Evolutionary conservation across 2,113 vertebrate species (phyloP), one percentile per base, ranked within the genome.

Genomic region (Phocoena phocoena): DNA sequence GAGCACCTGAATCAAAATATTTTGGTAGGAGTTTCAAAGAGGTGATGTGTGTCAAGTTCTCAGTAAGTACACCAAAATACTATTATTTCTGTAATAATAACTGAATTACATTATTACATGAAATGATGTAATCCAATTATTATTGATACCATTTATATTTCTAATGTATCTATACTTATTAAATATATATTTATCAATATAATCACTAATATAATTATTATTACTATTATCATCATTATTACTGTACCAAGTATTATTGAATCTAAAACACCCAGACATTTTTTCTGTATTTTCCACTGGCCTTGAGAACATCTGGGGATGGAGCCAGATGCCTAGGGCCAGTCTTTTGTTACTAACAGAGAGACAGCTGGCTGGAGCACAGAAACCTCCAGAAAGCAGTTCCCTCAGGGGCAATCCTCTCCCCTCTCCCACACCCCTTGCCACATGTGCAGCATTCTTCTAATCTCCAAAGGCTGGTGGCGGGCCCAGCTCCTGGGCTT

Each of bases 361-460:
- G 81, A 96, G 94, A 92, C 28, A 65, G 84, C 62, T 3, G 44
- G 26, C 47, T 88, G 73, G 76, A 86, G 63, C 73, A 65, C 31
- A 92, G 93, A 95, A 96, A 26, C 36, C 36, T 60, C 73, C 70
- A 70, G 67, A 91, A 95, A 89, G n/a, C 73, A 26, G 47, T 33
- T 92, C 96, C 91, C 80, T 62, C 0, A 0, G 50, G 87, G 17
- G 14, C 53, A 95, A 82, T 98, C 95, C 82, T 85, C 28, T 25
- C 62, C 79, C 21, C 53, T 65, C 63, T 88, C 95, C 80, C 47
- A 67, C 63, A 95, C 53, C 53, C 70, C 84, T 88, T n/a, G 58
- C 65, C 96, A 91, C 55, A 96, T 97, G 90, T 76, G 25, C 62
- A 71, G 58, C 83, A 93, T 95, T 98, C 86, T 93, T 97, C 31